Evolutionary conservation across 2,888 invertebrate species (phyloP).

Genomic region (Rhingia campestris): DNA sequence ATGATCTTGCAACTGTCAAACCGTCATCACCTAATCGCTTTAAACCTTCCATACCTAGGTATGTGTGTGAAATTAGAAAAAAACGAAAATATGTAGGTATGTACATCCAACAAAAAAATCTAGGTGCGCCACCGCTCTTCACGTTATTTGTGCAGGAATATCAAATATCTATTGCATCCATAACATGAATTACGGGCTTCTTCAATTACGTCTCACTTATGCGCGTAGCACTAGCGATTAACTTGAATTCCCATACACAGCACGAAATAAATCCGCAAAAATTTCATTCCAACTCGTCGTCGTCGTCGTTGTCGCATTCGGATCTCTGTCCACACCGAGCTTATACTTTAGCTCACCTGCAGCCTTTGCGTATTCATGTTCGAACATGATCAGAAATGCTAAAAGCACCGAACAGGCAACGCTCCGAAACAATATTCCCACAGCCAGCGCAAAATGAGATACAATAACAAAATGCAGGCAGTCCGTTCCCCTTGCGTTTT

Average conservation of each 20-base stretch:
- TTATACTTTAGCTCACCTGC: slow-evolving; percentile 56
- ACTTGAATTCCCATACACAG: slow-evolving; percentile 47
- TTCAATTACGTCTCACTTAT: slow-evolving; percentile 67
- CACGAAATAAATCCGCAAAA: slow-evolving; percentile 62
- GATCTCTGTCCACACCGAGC: slow-evolving; percentile 37
- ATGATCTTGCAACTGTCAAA: slow-evolving; percentile 13
- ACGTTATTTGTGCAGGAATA: slow-evolving; percentile 40
- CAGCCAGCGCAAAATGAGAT: slow-evolving; percentile 46
- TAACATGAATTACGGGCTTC: slow-evolving; percentile 64
- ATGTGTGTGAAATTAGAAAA: not conserved
- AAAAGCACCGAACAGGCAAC: slow-evolving; percentile 49
- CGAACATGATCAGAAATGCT: slow-evolving; percentile 71
- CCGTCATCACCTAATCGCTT: slow-evolving; percentile 20
- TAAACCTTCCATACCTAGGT: not conserved
- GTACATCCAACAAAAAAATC: slow-evolving; percentile 27
- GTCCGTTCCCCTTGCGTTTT: not conserved
- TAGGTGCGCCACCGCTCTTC: slow-evolving; percentile 50
- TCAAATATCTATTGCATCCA: slow-evolving; percentile 66
- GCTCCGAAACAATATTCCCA: slow-evolving; percentile 68
- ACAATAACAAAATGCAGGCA: slow-evolving; percentile 33
- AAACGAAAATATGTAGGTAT: not conserved
- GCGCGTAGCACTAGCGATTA: slow-evolving; percentile 17
- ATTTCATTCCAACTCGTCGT: slow-evolving; percentile 65
- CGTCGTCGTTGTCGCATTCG: slow-evolving; percentile 28
- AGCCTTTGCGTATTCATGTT: slow-evolving; percentile 62